These are phyloP conservation scores for Axea sp. DNA, from an alignment of 2,888 invertebrate genomes.

Conservation along the genomic window DNA sequence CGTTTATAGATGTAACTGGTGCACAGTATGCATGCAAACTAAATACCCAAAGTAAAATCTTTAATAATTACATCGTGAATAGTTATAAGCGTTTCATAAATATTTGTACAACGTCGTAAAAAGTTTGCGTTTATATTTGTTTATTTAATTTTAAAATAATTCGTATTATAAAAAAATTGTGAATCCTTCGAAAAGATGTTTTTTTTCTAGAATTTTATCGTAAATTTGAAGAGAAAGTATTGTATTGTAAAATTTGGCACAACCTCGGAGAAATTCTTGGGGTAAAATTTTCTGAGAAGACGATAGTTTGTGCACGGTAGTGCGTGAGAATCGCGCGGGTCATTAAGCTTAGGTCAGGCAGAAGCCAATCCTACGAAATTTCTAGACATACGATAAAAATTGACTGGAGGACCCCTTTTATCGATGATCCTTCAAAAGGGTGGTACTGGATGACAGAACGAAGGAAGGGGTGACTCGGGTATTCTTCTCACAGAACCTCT, in stretches of 20 bases:
- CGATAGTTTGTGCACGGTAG: constrained; percentile 71
- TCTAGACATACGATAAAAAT: constrained; percentile 77
- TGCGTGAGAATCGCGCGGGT: constrained; percentile 73
- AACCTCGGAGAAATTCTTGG: constrained; percentile 38
- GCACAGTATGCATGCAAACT: no score
- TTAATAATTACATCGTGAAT: no score
- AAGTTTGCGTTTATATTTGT: no score
- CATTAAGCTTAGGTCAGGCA: constrained; percentile 79
- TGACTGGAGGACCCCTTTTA: constrained; percentile 71
- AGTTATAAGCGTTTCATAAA: no score
- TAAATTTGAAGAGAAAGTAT: no score
- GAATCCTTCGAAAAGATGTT: no score
- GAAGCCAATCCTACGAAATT: constrained; percentile 76
- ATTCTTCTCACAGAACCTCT: constrained; percentile 70
- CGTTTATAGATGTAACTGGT: no score
- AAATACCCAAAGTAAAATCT: no score
- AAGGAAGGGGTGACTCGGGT: constrained; percentile 57
- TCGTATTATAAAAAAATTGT: no score
- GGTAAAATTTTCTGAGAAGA: constrained; percentile 61
- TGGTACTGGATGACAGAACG: constrained; percentile 40
- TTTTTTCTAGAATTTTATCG: no score
- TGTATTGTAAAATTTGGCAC: constrained; percentile 32
- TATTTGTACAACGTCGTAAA: no score
- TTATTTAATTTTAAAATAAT: no score
- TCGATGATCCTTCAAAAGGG: constrained; percentile 37